Evolutionary conservation across 2,888 invertebrate species (phyloP), one percentile per base, ranked within the genome.

Genomic region (Mesochorus sp.): DNA sequence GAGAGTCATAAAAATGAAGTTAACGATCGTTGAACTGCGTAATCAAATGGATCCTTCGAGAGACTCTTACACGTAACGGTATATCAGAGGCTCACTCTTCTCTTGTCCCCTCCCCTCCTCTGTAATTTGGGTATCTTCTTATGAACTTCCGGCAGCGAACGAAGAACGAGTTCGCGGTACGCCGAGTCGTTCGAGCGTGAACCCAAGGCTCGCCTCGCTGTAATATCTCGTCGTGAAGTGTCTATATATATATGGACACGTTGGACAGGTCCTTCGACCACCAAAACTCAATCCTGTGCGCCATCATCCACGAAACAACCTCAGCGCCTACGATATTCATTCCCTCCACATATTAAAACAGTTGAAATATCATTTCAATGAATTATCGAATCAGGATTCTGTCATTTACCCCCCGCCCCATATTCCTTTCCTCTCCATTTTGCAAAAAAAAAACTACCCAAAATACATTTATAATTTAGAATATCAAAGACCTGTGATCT

Each of bases 61-160:
- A n/a, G n/a, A n/a, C n/a, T n/a, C 84, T 81, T 81, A 28, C 4
- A 0, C 67, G 59, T 88, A 89, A 88, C 88, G 89, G 89, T 87
- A 88, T n/a, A 75, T 17, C 17, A 21, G 10, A 68, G 83, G 55
- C 77, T 26, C 42, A 34, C 31, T 49, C 5, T 10, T 17, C 5
- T 1, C n/a, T 8, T 49, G 10, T 10, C 26, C 5, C 3, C n/a
- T 8, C 31, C 12, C 49, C 67, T 79, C 80, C 51, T 51, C 49
- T 12, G 85, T 86, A 88, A 88, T 88, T 88, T 88, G 83, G 88
- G 84, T 84, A 87, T 84, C 80, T 81, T 80, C 81, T 82, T 75
- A 77, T 81, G 82, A 77, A 85, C 81, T 85, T 85, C 84, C 85
- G 85, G 84, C 66, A 73, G 64, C n/a, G 31, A 26, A 26, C 53